A percentile compares a stretch with the other conserved stretches of the same genome.
These are phyloP conservation scores for Drosophila lutescens DNA, from an alignment of 2,888 invertebrate species.

Conservation along the genomic window DNA sequence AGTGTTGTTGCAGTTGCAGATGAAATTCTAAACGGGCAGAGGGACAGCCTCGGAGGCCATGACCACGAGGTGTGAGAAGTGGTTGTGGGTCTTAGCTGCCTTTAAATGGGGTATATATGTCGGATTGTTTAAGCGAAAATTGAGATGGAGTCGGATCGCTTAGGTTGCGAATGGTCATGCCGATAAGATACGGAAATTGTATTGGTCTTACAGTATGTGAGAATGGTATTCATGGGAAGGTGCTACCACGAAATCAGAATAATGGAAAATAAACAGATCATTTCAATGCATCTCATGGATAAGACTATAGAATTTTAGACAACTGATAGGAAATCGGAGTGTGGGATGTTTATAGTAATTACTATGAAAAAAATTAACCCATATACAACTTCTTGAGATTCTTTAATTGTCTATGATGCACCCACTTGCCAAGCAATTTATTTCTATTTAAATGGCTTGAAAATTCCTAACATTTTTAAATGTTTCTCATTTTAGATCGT, in stretches of 20 bases:
- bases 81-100: slow-evolving; percentile 75
- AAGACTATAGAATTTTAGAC: neutral
- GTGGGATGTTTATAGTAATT: no score
- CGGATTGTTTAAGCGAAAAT: slow-evolving; percentile 72
- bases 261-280: slow-evolving; percentile 9
- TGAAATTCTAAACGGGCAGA: slow-evolving; percentile 43
- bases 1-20: slow-evolving; percentile 53
- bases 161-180: slow-evolving; percentile 43
- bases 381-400: neutral
- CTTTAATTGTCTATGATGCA: neutral
- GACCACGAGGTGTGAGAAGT: slow-evolving; percentile 68
- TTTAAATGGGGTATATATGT: slow-evolving; percentile 75
- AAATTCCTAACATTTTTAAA: slow-evolving; percentile 5
- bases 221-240: slow-evolving; percentile 10
- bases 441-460: slow-evolving; percentile 19
- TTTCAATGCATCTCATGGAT: neutral
- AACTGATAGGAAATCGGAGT: neutral
- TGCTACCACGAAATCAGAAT: slow-evolving; percentile 34
- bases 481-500: slow-evolving; percentile 11
- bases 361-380: neutral
- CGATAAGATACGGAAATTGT: slow-evolving; percentile 30
- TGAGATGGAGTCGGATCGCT: slow-evolving; percentile 45
- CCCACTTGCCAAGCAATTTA: slow-evolving; percentile 11
- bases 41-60: slow-evolving; percentile 14
- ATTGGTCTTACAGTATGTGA: slow-evolving; percentile 19